A percentile compares a stretch with the other conserved stretches of the same genome.
These are phyloP conservation scores for Vidua macroura DNA, from an alignment of 2,113 vertebrate species.

Conservation along the genomic window DNA sequence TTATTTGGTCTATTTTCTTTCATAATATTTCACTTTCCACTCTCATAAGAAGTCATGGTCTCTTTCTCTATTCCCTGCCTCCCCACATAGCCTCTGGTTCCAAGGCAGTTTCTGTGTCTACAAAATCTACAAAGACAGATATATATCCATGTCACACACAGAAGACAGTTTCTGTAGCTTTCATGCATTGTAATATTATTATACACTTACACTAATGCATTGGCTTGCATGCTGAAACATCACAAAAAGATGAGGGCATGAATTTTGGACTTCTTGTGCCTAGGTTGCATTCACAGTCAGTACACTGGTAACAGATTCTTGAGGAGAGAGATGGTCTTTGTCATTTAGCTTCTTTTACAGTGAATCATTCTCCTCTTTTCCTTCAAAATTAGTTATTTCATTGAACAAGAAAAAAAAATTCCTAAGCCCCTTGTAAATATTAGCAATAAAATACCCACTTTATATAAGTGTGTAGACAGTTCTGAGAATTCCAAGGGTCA, in stretches of 20 bases:
- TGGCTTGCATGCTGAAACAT: not conserved
- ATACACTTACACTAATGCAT: not conserved
- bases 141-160: not conserved
- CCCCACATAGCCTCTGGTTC: not conserved
- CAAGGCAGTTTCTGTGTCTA: not conserved
- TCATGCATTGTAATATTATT: not conserved
- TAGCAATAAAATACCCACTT: not conserved
- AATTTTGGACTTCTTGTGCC: not conserved
- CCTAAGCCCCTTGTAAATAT: not conserved
- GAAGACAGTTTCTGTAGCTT: not conserved
- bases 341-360: not conserved
- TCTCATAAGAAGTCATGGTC: not conserved
- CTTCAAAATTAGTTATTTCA: not conserved
- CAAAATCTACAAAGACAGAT: not conserved
- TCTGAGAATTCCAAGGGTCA: not conserved
- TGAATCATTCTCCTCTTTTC: not conserved
- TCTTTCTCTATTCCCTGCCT: not conserved
- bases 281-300: not conserved
- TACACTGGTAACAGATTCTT: not conserved
- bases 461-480: not conserved
- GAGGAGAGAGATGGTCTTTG: not conserved
- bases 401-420: not conserved
- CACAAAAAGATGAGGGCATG: not conserved
- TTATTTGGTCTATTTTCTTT: not conserved
- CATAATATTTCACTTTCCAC: not conserved